Conservation (phyloP, 2,797 vertebrate genomes). For the Threskiornis aethiopicus region DNA sequence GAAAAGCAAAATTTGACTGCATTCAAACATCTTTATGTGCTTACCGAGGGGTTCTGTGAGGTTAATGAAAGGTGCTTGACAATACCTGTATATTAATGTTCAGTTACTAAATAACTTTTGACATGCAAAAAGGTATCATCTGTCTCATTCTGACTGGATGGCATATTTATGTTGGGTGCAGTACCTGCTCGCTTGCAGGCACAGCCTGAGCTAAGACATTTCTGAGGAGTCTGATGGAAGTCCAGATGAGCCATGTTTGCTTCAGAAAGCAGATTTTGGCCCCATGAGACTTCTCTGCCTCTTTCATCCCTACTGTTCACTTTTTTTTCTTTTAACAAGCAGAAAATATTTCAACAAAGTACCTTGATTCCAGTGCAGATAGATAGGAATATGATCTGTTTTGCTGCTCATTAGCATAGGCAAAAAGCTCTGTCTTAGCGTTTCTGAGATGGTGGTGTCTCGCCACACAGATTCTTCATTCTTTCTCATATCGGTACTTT, state of each 20-base stretch:
- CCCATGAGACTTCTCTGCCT: neutral
- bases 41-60: neutral
- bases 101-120: neutral
- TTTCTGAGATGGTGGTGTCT: neutral
- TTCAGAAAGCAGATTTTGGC: neutral
- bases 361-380: neutral
- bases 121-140: neutral
- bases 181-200: neutral
- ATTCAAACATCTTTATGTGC: neutral
- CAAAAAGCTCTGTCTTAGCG: neutral
- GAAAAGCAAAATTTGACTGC: neutral
- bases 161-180: neutral
- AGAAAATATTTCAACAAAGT: neutral
- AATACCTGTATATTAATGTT: neutral
- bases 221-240: neutral
- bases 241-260: neutral
- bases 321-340: neutral
- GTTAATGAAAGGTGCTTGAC: neutral
- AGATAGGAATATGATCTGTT: neutral
- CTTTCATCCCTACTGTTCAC: neutral
- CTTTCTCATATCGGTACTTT: neutral
- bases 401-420: neutral
- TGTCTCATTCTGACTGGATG: neutral
- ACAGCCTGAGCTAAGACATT: neutral
- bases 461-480: neutral